A percentile compares a stretch with the other conserved stretches of the same genome.
Evolutionary conservation across 1,140 invertebrate genomes (phyloP).

Genomic region (Drosophila athabasca): DNA sequence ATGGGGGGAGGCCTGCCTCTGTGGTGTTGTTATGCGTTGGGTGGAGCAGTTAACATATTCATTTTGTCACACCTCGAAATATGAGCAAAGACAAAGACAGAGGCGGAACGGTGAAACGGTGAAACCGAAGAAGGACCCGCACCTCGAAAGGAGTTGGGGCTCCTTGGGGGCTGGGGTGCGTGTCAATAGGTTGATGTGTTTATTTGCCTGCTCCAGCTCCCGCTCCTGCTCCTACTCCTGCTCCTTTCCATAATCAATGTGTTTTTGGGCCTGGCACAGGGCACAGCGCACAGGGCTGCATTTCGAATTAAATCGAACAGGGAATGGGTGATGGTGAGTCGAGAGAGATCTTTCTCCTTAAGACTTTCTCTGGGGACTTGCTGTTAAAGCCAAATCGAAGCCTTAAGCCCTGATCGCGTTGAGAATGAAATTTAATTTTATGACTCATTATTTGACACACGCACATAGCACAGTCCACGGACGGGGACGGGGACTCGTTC

Average conservation of each 20-base stretch:
- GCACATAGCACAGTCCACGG: conserved; percentile 2
- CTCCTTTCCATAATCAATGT: conserved; percentile 59
- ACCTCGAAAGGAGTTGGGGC: not conserved
- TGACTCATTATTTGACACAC: conserved; percentile 72
- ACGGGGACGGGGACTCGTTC: not conserved
- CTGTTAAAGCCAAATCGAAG: conserved; percentile 29
- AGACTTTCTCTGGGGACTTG: not conserved
- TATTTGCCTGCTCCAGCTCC: conserved; percentile 57
- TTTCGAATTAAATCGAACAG: not conserved
- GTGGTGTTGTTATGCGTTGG: conserved; percentile 39
- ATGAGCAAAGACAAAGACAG: conserved; percentile 32
- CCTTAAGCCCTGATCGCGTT: conserved; percentile 6
- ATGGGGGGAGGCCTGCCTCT: conserved; percentile 1
- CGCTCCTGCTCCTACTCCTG: conserved; percentile 24
- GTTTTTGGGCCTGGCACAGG: conserved; percentile 46
- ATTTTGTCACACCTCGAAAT: conserved; percentile 58
- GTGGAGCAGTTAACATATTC: conserved; percentile 40
- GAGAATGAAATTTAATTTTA: conserved; percentile 73
- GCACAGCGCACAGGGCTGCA: conserved; percentile 13
- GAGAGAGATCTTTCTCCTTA: conserved; percentile 20
- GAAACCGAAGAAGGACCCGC: too few species aligned
- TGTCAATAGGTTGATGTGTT: conserved; percentile 73
- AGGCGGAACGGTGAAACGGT: too few species aligned
- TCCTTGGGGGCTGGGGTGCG: conserved; percentile 37
- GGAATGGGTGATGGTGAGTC: too few species aligned